Base-by-base conservation (phyloP, 2,888 invertebrate species). In the Metalampra italica region DNA sequence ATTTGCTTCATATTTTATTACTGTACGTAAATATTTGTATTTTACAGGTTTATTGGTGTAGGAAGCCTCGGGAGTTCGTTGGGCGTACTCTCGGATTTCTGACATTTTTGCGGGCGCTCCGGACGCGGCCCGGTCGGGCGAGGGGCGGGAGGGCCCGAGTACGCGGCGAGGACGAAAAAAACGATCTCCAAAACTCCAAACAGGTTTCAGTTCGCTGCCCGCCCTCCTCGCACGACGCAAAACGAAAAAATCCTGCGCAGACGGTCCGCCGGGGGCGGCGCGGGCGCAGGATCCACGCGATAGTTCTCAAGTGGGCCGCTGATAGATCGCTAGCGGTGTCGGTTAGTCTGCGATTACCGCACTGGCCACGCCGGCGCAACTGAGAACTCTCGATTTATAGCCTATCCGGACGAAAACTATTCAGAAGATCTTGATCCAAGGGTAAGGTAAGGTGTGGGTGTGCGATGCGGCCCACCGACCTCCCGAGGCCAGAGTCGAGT, bases 151-250 rank as follows among this genome's bases (percentile, higher is more conserved):
- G 66, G 65, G 67, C 66, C 68, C 62, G 64, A 64, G 68, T 64
- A 70, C 67, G 72, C 62, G 60, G 68, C 66, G 71, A 78, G 76
- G 76, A 76, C 75, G 79, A 79, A 79, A 85, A 82, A 87, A 84
- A 82, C 76, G 77, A 83, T 78, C 78, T 83, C 83, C 84, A 75
- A 86, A 86, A 82, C 75, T 67, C 60, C 59, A 67, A 82, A 87
- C 86, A 62, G 85, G 87, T 87, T 86, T 77, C 55, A 67, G 73
- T 69, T 68, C 71, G 72, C 62, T 66, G 73, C 69, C 75, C 77
- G 77, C 75, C 79, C 82, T 80, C 76, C 68, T 74, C 77, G 77
- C 75, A 68, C 74, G 71, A 75, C 72, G 71, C 74, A 84, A 86
- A 85, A 84, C 64, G 74, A 79, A 82, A 78, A 84, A 84, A 68